These are phyloP conservation scores for Pelodytes ibericus DNA, from an alignment of 2,797 vertebrate genomes.

Conservation along the genomic window DNA sequence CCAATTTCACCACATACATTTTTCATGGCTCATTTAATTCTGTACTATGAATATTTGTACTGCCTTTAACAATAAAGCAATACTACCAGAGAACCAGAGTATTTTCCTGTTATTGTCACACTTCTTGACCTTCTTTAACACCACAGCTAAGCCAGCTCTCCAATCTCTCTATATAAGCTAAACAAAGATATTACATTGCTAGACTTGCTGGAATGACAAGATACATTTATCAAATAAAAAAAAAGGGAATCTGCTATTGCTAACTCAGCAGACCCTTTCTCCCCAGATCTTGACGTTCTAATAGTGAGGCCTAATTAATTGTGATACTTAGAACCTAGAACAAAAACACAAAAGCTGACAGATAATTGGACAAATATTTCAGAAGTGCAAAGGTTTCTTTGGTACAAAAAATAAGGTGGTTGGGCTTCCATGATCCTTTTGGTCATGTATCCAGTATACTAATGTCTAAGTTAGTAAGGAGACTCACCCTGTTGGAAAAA, in stretches of 20 bases:
- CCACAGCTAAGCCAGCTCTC: background rate
- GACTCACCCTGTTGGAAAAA: too few relatives aligned
- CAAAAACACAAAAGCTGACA: too few relatives aligned
- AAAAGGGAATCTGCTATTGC: too few relatives aligned
- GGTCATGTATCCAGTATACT: too few relatives aligned
- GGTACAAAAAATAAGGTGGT: background rate
- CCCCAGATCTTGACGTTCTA: too few relatives aligned
- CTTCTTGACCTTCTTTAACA: background rate
- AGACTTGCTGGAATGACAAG: background rate
- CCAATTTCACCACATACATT: background rate
- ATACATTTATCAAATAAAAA: background rate
- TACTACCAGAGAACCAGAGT: background rate
- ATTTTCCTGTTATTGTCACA: background rate
- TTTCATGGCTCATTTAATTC: background rate
- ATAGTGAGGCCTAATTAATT: too few relatives aligned
- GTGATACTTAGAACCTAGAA: too few relatives aligned
- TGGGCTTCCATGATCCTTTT: background rate
- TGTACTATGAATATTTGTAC: constrained; percentile 16
- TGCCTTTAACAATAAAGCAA: constrained; percentile 24
- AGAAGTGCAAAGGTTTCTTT: too few relatives aligned
- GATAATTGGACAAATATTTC: too few relatives aligned
- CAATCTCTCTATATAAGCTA: background rate
- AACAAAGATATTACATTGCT: background rate
- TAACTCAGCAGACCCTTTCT: too few relatives aligned
- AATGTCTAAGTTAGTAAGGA: background rate